These are phyloP conservation scores for Ericerus pela DNA, from an alignment of 1,140 invertebrate species.

Conservation along the genomic window DNA sequence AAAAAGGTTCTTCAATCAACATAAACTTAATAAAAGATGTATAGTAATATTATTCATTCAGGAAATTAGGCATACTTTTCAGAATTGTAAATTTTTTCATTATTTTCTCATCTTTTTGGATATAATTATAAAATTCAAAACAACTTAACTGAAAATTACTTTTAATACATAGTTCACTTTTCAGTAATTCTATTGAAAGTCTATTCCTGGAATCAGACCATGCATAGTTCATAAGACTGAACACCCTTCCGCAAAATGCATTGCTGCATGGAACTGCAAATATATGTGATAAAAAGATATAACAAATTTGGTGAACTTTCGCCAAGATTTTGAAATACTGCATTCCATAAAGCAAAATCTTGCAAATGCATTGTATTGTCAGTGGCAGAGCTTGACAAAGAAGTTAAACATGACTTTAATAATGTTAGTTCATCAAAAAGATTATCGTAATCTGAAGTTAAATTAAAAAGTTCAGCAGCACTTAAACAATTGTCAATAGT, in stretches of 20 bases:
- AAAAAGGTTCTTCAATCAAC: too few relatives aligned
- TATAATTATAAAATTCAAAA: too few relatives aligned
- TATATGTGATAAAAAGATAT: not conserved
- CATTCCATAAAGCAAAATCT: not conserved
- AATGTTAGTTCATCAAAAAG: constrained; percentile 3
- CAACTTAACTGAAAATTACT: too few relatives aligned
- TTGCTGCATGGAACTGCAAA: constrained; percentile 6
- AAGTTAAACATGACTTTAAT: not conserved
- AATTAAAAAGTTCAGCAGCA: not conserved
- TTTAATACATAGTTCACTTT: not conserved
- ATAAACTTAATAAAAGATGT: too few relatives aligned
- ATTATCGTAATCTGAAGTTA: not conserved
- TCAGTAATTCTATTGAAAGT: not conserved
- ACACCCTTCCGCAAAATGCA: not conserved
- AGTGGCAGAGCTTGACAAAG: too few relatives aligned
- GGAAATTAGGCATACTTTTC: too few relatives aligned
- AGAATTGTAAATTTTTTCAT: too few relatives aligned
- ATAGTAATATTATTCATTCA: too few relatives aligned
- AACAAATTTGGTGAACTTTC: not conserved
- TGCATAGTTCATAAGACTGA: not conserved
- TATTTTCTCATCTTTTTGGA: too few relatives aligned
- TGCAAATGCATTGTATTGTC: too few relatives aligned
- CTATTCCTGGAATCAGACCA: constrained; percentile 1
- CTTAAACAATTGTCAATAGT: not conserved
- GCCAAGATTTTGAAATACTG: not conserved